Evolutionary conservation across 2,797 vertebrate genomes (phyloP), one percentile per base, ranked within the genome.

Genomic region (Taeniopygia guttata): DNA sequence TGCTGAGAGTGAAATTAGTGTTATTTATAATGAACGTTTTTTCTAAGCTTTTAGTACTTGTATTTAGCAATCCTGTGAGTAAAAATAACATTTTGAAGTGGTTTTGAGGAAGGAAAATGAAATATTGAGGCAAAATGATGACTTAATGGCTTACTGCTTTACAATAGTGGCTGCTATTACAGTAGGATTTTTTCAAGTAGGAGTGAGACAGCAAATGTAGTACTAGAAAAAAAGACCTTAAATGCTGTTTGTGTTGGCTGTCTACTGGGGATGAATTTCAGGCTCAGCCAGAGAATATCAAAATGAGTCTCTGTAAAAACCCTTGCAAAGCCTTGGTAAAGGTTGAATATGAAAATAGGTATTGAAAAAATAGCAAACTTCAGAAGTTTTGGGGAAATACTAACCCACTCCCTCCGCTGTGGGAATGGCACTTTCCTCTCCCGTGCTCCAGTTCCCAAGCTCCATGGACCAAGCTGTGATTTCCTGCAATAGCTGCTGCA

Each of bases 11-110:
- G 63, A 90, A 94, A 86, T 86, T 64, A 84, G 49, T 48, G 49
- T 66, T 90, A 64, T 49, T 93, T 93, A 45, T 69, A 94, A 86
- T 84, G 75, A 88, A 72, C 11, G 1, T 30, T 54, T 94, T 88
- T 87, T 43, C 56, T 46, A 45, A 72, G 69, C 11, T 90, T 54
- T 90, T 87, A 69, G 59, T 75, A 43, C 67, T 43, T 62, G 11
- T 79, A 70, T 84, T 67, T 90, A 75, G 73, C 36, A 94, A 21
- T 76, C 42, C 18, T 5, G 13, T 36, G 62, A 84, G 18, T 81
- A 91, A 90, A 94, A 96, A 81, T 49, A 90, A 72, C 55, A 69
- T 78, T 94, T 81, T 91, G 19, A 89, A 94, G 64, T 91, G 72
- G 11, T 70, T 93, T 96, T 72, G 79, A 78, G 58, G 76, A 93